A percentile compares a stretch with the other conserved stretches of the same genome.
Conservation (phyloP, 1,140 invertebrate genomes). For the Caenorhabditis briggsae region DNA sequence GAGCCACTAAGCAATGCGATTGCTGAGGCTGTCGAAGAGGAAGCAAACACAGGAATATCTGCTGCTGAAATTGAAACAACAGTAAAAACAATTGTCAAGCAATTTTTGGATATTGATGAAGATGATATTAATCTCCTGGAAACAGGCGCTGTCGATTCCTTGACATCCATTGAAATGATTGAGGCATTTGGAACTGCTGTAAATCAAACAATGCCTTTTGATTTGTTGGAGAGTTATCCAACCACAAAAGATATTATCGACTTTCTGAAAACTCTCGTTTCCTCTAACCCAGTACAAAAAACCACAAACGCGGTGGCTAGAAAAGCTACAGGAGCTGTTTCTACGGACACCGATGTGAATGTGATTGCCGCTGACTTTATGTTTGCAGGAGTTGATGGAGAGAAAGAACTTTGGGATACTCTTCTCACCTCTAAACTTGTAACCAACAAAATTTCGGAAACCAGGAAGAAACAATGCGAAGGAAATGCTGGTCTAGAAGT, state of each 20-base stretch:
- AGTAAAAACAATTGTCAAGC: constrained; percentile 26
- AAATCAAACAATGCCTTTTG: constrained; percentile 54
- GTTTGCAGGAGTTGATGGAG: constrained; percentile 51
- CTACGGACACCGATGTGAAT: constrained; percentile 2
- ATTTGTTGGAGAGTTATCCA: constrained; percentile 42
- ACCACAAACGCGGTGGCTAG: neutral
- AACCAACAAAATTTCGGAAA: constrained; percentile 19
- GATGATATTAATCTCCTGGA: constrained; percentile 38
- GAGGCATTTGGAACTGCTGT: constrained; percentile 55
- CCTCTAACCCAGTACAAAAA: neutral
- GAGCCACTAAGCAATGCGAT: neutral
- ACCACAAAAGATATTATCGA: neutral
- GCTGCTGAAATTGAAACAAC: constrained; percentile 1
- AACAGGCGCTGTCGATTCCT: constrained; percentile 30
- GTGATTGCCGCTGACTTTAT: constrained; percentile 41
- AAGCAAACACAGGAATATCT: neutral
- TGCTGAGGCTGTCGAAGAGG: neutral
- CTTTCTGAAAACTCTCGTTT: constrained; percentile 31
- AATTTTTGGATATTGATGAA: constrained; percentile 26
- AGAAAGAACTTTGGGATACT: constrained; percentile 56
- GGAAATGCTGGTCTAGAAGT: constrained; percentile 6
- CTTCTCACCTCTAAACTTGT: constrained; percentile 18
- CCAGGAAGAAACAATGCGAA: constrained; percentile 52
- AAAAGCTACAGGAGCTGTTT: neutral
- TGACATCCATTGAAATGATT: constrained; percentile 54